These are phyloP conservation scores for Pseudomyrmex concolor DNA, from an alignment of 1,140 invertebrate genomes.

Conservation along the genomic window DNA sequence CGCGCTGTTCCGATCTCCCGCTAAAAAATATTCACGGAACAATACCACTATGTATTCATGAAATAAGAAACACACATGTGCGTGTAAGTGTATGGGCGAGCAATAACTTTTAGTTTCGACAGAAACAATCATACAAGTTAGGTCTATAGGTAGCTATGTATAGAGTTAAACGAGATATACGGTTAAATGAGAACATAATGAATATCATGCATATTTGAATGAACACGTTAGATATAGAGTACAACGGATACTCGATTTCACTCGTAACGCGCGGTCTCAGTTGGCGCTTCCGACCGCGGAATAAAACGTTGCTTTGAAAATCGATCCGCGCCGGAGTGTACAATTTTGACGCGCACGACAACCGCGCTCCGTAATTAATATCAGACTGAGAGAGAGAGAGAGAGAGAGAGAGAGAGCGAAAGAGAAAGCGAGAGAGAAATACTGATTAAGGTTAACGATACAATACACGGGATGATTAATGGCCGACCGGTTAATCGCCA, in stretches of 20 bases:
- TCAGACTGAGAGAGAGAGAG: conserved; percentile 9
- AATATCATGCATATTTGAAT: not conserved
- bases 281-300: not conserved
- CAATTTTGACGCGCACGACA: conserved; percentile 18
- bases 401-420: too few species aligned
- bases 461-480: conserved; percentile 52
- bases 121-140: too few species aligned
- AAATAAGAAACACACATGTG: too few species aligned
- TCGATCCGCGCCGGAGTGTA: not conserved
- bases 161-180: not conserved
- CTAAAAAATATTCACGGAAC: too few species aligned
- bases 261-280: not conserved
- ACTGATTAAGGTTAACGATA: conserved; percentile 50
- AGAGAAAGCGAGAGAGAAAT: not conserved
- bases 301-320: conserved; percentile 41
- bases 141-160: not conserved
- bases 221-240: conserved; percentile 1
- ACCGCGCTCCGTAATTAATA: conserved; percentile 12
- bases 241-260: not conserved
- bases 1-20: not conserved
- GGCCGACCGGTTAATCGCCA: conserved; percentile 56
- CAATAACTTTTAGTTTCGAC: too few species aligned
- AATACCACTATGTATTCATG: too few species aligned
- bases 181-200: not conserved
- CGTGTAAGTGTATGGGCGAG: too few species aligned